These are phyloP conservation scores for Sapajus apella DNA, from an alignment of 2,113 vertebrate species.

Conservation along the genomic window DNA sequence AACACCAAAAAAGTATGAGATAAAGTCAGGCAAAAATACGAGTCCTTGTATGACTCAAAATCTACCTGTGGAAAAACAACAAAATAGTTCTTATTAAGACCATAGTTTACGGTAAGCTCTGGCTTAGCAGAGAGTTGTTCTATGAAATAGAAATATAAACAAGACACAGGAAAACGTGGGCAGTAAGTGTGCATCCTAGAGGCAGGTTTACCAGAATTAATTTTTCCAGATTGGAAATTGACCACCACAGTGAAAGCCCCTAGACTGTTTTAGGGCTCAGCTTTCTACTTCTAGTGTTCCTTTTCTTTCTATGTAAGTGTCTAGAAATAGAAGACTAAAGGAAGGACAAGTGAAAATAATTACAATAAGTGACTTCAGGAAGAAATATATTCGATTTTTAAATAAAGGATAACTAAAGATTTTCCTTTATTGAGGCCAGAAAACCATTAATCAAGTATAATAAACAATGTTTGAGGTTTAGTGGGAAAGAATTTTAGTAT, in stretches of 20 bases:
- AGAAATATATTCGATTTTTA: background rate
- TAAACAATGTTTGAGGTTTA: background rate
- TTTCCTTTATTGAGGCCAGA: background rate
- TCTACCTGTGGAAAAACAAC: background rate
- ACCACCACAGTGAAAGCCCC: background rate
- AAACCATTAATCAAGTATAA: background rate
- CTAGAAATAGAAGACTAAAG: background rate
- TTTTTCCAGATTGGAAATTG: background rate
- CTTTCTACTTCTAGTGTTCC: background rate
- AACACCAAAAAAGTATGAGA: background rate
- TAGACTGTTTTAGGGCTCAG: background rate
- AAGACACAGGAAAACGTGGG: background rate
- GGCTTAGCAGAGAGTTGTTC: background rate
- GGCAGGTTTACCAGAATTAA: background rate
- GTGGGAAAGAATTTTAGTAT: background rate
- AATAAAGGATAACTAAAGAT: background rate
- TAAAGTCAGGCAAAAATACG: background rate
- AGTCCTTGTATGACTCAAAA: background rate
- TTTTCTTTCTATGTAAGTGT: background rate
- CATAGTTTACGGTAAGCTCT: background rate
- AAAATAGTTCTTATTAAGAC: background rate
- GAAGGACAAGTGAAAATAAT: background rate
- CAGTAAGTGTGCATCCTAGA: background rate
- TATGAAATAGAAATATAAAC: background rate
- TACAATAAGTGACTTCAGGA: background rate